Conservation (phyloP, 1,140 invertebrate genomes). For the Papilio helenus region DNA sequence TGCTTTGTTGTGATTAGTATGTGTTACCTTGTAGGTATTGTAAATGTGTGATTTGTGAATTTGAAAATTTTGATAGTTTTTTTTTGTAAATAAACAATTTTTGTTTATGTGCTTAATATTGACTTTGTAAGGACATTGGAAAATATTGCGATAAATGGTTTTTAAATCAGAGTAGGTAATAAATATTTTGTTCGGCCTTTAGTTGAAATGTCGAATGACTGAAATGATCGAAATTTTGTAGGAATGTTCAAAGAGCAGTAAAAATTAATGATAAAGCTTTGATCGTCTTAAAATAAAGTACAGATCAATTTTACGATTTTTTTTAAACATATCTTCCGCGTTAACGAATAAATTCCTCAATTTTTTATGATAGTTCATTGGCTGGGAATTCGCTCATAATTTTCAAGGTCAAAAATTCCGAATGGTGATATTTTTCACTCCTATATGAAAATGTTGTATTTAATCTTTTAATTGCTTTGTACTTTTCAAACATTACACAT, state of each 20-base stretch:
- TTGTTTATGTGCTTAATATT: neutral
- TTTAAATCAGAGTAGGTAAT: neutral
- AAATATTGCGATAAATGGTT: neutral
- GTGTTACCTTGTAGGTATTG: neutral
- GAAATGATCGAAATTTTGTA: neutral
- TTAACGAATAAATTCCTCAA: neutral
- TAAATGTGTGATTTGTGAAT: neutral
- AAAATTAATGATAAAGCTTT: neutral
- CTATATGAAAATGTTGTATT: neutral
- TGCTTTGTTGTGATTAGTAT: neutral
- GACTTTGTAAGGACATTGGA: neutral
- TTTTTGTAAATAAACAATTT: neutral
- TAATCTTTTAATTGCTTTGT: neutral
- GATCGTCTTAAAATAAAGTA: neutral
- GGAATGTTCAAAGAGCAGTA: neutral
- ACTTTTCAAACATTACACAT: neutral
- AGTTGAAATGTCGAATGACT: neutral
- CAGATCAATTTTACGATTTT: neutral
- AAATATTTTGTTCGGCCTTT: neutral
- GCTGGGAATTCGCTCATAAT: neutral
- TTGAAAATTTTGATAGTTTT: neutral
- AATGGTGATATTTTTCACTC: neutral
- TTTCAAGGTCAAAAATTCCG: neutral
- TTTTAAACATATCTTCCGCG: neutral
- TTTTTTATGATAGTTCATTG: neutral